These are phyloP conservation scores for Scleropages formosus DNA, from an alignment of 2,797 vertebrate genomes.

Conservation along the genomic window DNA sequence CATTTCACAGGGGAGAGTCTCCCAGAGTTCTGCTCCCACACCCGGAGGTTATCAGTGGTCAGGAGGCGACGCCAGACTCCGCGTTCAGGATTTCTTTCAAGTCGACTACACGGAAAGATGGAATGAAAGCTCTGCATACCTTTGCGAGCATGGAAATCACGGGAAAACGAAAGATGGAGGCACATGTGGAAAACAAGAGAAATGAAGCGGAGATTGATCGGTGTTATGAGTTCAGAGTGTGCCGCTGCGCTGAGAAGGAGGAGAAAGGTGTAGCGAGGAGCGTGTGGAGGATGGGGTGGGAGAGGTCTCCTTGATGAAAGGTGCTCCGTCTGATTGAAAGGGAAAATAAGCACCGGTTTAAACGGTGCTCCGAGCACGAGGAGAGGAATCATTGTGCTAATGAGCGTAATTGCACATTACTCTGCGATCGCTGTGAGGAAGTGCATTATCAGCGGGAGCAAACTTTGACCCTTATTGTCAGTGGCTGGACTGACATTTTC, in stretches of 20 bases:
- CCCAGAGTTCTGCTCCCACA: too few species aligned
- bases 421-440: background rate
- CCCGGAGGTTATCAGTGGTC: too few species aligned
- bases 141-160: background rate
- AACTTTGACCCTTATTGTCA: background rate
- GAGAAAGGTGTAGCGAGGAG: background rate
- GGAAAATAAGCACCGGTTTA: background rate
- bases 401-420: background rate
- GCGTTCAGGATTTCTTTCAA: background rate
- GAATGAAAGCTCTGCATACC: conserved; percentile 2
- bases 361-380: background rate
- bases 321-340: background rate
- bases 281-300: background rate
- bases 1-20: too few species aligned
- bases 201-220: background rate
- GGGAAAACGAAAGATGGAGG: background rate
- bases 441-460: background rate
- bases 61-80: too few species aligned
- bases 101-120: background rate
- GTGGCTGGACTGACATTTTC: background rate
- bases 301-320: background rate
- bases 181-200: background rate
- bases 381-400: background rate
- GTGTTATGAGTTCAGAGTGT: too few species aligned
- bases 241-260: background rate